Evolutionary conservation across 1,140 invertebrate genomes (phyloP).

Genomic region (Danaus melanippus): DNA sequence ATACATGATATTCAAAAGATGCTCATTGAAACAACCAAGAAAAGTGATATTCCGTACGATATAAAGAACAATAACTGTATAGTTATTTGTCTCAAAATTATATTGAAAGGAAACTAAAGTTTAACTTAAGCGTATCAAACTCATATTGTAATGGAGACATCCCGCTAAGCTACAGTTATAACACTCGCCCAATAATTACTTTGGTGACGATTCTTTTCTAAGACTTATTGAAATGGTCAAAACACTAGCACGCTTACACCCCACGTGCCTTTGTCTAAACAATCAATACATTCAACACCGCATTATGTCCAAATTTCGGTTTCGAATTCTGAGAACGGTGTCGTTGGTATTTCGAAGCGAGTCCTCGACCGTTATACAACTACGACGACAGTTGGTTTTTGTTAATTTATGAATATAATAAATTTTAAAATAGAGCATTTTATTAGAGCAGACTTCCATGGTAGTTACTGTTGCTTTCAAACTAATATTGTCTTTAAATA

Average conservation of each 20-base stretch:
- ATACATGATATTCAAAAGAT: too few species aligned
- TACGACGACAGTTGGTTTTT: constrained; percentile 44
- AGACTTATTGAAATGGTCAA: constrained; percentile 52
- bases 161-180: constrained; percentile 58
- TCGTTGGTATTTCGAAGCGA: constrained; percentile 30
- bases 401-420: constrained; percentile 58
- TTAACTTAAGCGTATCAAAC: constrained; percentile 30
- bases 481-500: constrained; percentile 33
- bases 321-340: constrained; percentile 48
- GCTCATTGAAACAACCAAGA: constrained; percentile 2
- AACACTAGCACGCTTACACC: constrained; percentile 53
- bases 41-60: constrained; percentile 19
- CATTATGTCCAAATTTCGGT: constrained; percentile 65
- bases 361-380: constrained; percentile 49
- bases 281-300: constrained; percentile 42
- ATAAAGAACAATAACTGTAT: constrained; percentile 1
- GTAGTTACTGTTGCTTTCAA: constrained; percentile 65
- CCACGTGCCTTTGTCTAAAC: constrained; percentile 35
- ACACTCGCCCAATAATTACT: constrained; percentile 49
- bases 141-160: constrained; percentile 31
- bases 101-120: constrained; percentile 9
- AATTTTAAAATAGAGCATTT: constrained; percentile 60
- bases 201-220: constrained; percentile 48
- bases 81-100: constrained; percentile 1
- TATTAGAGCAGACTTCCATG: constrained; percentile 56